Base-by-base conservation (phyloP, 2,888 invertebrate species). In the Drosophila subsilvestris region DNA sequence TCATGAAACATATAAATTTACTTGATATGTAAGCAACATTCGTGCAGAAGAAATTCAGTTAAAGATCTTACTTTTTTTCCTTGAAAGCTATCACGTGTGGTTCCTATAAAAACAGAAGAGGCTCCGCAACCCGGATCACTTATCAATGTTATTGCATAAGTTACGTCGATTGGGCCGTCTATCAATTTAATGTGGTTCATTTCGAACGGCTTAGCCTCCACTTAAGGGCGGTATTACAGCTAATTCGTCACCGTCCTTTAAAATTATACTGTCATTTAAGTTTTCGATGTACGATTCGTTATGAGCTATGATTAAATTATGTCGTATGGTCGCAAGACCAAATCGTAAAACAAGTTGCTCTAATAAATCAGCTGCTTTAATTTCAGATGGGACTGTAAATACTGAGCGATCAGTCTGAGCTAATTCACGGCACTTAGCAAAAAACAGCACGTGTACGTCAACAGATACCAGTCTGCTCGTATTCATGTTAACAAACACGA, bases 151-250 rank as follows among this genome's bases (percentile, higher is more conserved):
- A 37, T 37, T 14, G 37, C 37, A 37, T 37, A 93, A 45, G 95
- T 95, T 3, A 97, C 93, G 59, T 94, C 93, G 45, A 98, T 92
- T 83, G 94, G 94, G 44, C 95, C 94, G 0, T 93, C 89, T 0
- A 95, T 94, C 51, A 98, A 90, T 88, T 95, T 94, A 18, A 97
- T 86, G 78, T 94, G 93, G 93, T 97, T 95, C 95, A 96, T 96
- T 4, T 79, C 47, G 62, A 12, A 78, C 7, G n/a, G 0, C 1
- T 93, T 94, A 96, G 85, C 98, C 98, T 85, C 98, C 98, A 92
- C 98, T 98, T 56, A 99, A 93, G 0, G 98, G 98, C 58, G 98
- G 98, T 89, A 99, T 98, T 14, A 98, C 94, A 72, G 98, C 98
- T 73, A 98, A 94, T 91, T 95, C 96, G 93, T 98, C 98, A 73